A percentile compares a stretch with the other conserved stretches of the same genome.
Evolutionary conservation across 2,888 invertebrate species (phyloP).

Genomic region (Eurois occulta): DNA sequence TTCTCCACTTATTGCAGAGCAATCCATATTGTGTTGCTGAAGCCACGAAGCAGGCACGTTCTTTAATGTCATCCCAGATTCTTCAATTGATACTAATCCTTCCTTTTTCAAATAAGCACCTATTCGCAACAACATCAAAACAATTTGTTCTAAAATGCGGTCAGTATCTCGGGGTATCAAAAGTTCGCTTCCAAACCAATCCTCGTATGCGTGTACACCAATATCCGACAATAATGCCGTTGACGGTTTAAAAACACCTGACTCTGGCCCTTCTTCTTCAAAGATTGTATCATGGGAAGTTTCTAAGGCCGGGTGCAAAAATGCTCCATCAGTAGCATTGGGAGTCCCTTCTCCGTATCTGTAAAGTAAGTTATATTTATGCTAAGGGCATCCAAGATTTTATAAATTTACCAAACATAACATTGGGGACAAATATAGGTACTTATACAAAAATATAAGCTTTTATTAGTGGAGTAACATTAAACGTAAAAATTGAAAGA

Average conservation of each 20-base stretch:
- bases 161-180: slow-evolving; percentile 82
- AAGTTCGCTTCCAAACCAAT: slow-evolving; percentile 82
- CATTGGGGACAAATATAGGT: too few species aligned
- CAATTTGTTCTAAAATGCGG: slow-evolving; percentile 86
- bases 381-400: neutral
- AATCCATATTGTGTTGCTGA: slow-evolving; percentile 64
- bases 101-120: slow-evolving; percentile 77
- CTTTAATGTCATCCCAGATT: slow-evolving; percentile 65
- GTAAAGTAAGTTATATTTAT: slow-evolving; percentile 48
- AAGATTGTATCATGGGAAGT: slow-evolving; percentile 67
- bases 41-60: slow-evolving; percentile 52
- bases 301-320: slow-evolving; percentile 46
- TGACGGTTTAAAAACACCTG: slow-evolving; percentile 65
- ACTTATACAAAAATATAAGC: neutral
- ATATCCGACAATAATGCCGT: slow-evolving; percentile 74
- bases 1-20: slow-evolving; percentile 70
- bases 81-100: slow-evolving; percentile 64
- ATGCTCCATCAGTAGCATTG: slow-evolving; percentile 35
- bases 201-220: slow-evolving; percentile 80
- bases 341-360: slow-evolving; percentile 76
- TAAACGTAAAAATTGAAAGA: too few species aligned
- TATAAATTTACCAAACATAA: neutral
- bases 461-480: neutral
- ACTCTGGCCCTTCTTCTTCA: slow-evolving; percentile 68
- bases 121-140: slow-evolving; percentile 83